Percentiles rank a stretch among this genome's conserved stretches.
These are phyloP conservation scores for Herpailurus yagouaroundi DNA, from an alignment of 2,113 vertebrate species.

Conservation along the genomic window DNA sequence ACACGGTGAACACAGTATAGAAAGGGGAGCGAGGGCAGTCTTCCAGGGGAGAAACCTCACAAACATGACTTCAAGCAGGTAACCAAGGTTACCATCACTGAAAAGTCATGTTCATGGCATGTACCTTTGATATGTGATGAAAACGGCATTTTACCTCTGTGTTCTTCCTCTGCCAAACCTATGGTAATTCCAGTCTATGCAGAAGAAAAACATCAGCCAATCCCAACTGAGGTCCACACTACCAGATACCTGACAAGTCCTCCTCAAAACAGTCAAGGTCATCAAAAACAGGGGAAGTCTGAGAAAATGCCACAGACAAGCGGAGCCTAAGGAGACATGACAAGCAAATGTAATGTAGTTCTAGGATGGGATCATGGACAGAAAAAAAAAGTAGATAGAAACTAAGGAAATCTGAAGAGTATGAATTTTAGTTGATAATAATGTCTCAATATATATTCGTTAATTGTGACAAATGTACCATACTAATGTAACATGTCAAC, in stretches of 20 bases:
- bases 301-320: not conserved
- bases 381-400: not conserved
- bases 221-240: not conserved
- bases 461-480: not conserved
- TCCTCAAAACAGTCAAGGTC: not conserved
- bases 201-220: not conserved
- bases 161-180: not conserved
- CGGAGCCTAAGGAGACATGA: not conserved
- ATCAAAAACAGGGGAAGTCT: not conserved
- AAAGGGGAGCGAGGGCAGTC: not conserved
- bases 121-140: not conserved
- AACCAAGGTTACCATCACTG: not conserved
- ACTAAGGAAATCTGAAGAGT: not conserved
- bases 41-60: not conserved
- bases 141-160: not conserved
- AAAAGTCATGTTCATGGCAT: not conserved
- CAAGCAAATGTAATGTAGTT: not conserved
- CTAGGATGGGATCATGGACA: not conserved
- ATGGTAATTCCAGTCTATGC: not conserved
- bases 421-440: not conserved
- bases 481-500: not conserved
- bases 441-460: not conserved
- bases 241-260: not conserved
- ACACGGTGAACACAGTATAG: not conserved
- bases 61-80: not conserved